Base-by-base conservation (phyloP, 2,888 invertebrate species). In the Eupelmus urozonus region DNA sequence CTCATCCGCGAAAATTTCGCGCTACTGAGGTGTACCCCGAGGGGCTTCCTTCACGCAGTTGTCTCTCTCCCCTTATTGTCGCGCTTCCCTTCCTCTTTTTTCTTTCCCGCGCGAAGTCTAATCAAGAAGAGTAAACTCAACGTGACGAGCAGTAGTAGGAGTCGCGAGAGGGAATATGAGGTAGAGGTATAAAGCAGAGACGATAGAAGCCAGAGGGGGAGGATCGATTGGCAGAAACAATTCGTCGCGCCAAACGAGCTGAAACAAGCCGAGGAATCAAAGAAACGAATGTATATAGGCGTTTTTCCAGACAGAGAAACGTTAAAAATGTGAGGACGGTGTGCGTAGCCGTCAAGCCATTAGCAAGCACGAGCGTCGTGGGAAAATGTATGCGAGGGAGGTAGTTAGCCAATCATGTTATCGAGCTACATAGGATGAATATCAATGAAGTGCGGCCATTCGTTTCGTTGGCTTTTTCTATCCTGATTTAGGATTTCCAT, bases 91-190 rank as follows among this genome's bases (percentile, higher is more conserved):
- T 70, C 74, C 76, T 77, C 69, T 60, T 45, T 51, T 45, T 57
- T 25, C 60, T 62, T 42, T 57, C 40, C 51, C 13, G 53, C 84
- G 83, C 83, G 82, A 85, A 85, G 87, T 88, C 88, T 89, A 89
- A 89, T 89, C 89, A 88, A 87, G 88, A 87, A 88, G 85, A 88
- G 89, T 88, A 89, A 88, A 88, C 88, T 81, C 83, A 81, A 84
- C 85, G 74, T 65, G 75, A 70, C 66, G 71, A 71, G 65, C 45
- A 59, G 29, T 34, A 57, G 49, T 9, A 16, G 25, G 65, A 63
- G 76, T 72, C n/a, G n/a, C n/a, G 76, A 81, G 79, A 76, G 81
- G 76, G 79, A 74, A 82, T 71, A 49, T 34, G 49, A 53, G 3
- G 45, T 4, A 18, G 20, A 53, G 3, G 20, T 20, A 53, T 20